These are phyloP conservation scores for Drosophila fungiperda DNA, from an alignment of 2,888 invertebrate genomes.

Conservation along the genomic window DNA sequence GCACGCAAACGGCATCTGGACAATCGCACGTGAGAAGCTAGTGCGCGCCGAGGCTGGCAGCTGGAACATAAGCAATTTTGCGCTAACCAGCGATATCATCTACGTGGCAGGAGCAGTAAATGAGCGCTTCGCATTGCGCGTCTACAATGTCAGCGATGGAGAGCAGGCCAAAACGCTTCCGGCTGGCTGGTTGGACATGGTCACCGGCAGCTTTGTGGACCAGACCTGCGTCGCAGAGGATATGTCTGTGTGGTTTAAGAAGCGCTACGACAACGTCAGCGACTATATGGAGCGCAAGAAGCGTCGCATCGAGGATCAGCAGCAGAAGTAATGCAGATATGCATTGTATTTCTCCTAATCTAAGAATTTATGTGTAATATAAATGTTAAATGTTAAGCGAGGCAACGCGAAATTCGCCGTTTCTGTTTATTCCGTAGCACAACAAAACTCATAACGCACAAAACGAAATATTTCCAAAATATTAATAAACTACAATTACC, in stretches of 20 bases:
- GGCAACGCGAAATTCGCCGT: slow-evolving; percentile 1
- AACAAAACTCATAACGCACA: slow-evolving; percentile 10
- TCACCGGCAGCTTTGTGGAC: slow-evolving; percentile 67
- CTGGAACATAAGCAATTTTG: slow-evolving; percentile 73
- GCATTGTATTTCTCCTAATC: slow-evolving; percentile 15
- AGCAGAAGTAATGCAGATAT: slow-evolving; percentile 46
- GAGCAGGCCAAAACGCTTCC: slow-evolving; percentile 35
- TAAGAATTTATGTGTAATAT: slow-evolving; percentile 13
- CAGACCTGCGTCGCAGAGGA: slow-evolving; percentile 75
- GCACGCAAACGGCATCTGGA: slow-evolving; percentile 46
- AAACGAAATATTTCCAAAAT: slow-evolving; percentile 11
- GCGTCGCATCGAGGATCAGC: slow-evolving; percentile 87
- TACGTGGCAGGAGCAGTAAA: slow-evolving; percentile 69
- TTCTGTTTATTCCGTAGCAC: slow-evolving; percentile 15
- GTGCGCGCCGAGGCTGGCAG: slow-evolving; percentile 65
- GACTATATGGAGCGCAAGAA: slow-evolving; percentile 92
- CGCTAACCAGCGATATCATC: slow-evolving; percentile 65
- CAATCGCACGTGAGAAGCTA: slow-evolving; percentile 43
- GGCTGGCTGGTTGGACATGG: slow-evolving; percentile 72
- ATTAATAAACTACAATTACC: slow-evolving; percentile 16
- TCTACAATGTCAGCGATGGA: slow-evolving; percentile 49
- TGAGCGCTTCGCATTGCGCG: slow-evolving; percentile 68
- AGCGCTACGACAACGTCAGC: slow-evolving; percentile 92
- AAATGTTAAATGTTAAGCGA: slow-evolving; percentile 12
- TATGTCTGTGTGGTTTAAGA: slow-evolving; percentile 89